These are phyloP conservation scores for Paralinhomoeus sp. DNA, from an alignment of 2,888 invertebrate species.

Conservation along the genomic window DNA sequence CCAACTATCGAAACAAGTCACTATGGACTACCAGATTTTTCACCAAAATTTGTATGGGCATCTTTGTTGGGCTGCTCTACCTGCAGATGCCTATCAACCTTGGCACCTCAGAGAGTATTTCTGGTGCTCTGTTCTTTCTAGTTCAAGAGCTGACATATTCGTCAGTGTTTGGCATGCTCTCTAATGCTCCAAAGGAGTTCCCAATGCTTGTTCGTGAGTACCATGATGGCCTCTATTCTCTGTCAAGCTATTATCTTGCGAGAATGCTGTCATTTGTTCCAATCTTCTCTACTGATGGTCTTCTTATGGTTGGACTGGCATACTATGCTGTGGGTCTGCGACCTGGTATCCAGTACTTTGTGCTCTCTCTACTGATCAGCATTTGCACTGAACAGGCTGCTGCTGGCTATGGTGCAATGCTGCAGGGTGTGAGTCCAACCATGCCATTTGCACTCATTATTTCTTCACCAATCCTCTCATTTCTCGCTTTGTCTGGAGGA, in stretches of 20 bases:
- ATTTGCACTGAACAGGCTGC: conserved; percentile 2
- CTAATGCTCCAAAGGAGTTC: conserved; percentile 54
- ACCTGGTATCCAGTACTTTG: background rate
- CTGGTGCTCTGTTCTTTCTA: conserved; percentile 64
- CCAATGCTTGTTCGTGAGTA: conserved; percentile 67
- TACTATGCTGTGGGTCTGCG: conserved; percentile 51
- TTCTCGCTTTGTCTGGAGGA: conserved; percentile 21
- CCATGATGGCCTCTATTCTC: conserved; percentile 65
- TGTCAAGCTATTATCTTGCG: conserved; percentile 15
- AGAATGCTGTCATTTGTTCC: conserved; percentile 35
- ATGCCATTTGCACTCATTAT: conserved; percentile 3
- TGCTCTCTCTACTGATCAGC: background rate
- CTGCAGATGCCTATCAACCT: conserved; percentile 54
- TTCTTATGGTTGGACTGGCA: conserved; percentile 53
- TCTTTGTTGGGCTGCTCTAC: conserved; percentile 56
- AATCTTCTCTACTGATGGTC: conserved; percentile 55
- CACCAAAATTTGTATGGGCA: background rate
- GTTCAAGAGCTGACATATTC: conserved; percentile 74
- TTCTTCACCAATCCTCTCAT: conserved; percentile 19
- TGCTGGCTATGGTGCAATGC: conserved; percentile 3
- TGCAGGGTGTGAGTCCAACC: background rate
- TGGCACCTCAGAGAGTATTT: conserved; percentile 75
- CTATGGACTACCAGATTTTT: conserved; percentile 26
- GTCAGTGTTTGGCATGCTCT: conserved; percentile 68
- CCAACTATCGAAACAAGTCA: conserved; percentile 63